Percentiles rank a stretch among this genome's conserved stretches.
Evolutionary conservation across 1,140 invertebrate genomes (phyloP).

Genomic region (Drosophila murphyi): DNA sequence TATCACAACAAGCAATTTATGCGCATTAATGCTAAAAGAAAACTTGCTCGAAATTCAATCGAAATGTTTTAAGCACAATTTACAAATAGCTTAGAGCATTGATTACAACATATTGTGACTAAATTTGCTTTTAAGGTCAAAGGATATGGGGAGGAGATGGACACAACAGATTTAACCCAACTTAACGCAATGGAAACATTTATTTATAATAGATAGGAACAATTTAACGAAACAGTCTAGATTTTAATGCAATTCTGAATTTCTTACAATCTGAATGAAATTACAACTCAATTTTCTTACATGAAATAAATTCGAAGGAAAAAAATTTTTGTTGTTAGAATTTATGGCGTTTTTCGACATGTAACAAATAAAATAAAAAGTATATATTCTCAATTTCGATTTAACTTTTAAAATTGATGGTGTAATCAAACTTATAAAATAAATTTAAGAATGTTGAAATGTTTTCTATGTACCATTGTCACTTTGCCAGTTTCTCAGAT

Average conservation of each 20-base stretch:
- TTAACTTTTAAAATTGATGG: too few species aligned
- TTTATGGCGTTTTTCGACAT: too few species aligned
- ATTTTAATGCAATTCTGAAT: neutral
- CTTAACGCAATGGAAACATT: neutral
- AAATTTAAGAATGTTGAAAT: too few species aligned
- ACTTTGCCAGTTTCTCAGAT: too few species aligned
- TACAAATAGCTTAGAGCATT: neutral
- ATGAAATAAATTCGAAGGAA: too few species aligned
- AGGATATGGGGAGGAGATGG: slow-evolving; percentile 6
- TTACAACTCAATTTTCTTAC: neutral
- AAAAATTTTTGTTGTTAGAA: too few species aligned
- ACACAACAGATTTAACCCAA: neutral
- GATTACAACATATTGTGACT: slow-evolving; percentile 4
- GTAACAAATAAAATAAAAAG: too few species aligned
- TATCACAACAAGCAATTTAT: slow-evolving; percentile 67
- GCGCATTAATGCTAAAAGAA: slow-evolving; percentile 48
- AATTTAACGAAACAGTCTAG: neutral
- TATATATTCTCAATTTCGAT: too few species aligned
- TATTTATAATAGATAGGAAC: neutral
- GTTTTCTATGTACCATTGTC: too few species aligned
- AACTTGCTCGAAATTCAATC: slow-evolving; percentile 5
- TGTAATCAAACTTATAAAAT: too few species aligned
- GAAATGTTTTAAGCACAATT: neutral
- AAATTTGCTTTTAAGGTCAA: neutral
- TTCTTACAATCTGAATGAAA: neutral